Evolutionary conservation across 2,113 vertebrate genomes (phyloP).

Genomic region (Anguilla rostrata): DNA sequence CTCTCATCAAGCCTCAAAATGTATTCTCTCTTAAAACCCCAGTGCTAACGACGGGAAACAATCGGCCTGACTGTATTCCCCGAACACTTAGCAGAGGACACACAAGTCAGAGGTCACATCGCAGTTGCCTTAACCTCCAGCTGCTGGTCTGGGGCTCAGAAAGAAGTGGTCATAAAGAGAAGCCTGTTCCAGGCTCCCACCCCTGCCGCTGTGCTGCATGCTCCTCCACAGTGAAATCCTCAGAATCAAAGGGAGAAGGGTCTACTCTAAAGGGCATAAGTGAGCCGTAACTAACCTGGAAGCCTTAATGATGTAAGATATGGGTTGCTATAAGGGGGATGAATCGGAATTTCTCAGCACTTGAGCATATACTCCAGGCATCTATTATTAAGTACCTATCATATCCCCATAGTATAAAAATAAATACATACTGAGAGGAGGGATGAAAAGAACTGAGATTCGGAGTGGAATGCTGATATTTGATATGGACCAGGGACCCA

Average conservation of each 20-base stretch:
- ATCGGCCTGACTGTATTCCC: background rate
- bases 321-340: slow-evolving; percentile 69
- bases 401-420: slow-evolving; percentile 77
- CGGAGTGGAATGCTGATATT: slow-evolving; percentile 55
- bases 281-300: slow-evolving; percentile 57
- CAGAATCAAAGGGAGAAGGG: slow-evolving; percentile 59
- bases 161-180: slow-evolving; percentile 57
- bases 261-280: slow-evolving; percentile 63
- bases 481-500: background rate
- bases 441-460: slow-evolving; percentile 35
- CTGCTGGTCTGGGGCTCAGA: slow-evolving; percentile 51
- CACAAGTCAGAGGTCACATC: slow-evolving; percentile 32
- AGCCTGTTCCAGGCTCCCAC: slow-evolving; percentile 39
- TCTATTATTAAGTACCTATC: slow-evolving; percentile 78
- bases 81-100: slow-evolving; percentile 10
- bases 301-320: slow-evolving; percentile 75
- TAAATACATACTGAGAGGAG: slow-evolving; percentile 61
- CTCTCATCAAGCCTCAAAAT: background rate
- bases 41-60: slow-evolving; percentile 6
- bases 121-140: slow-evolving; percentile 33
- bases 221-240: slow-evolving; percentile 61
- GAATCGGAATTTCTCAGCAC: slow-evolving; percentile 81
- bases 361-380: slow-evolving; percentile 76
- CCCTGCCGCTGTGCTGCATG: background rate
- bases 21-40: background rate